Evolutionary conservation across 1,140 invertebrate genomes (phyloP).

Genomic region (Macrobrachium rosenbergii): DNA sequence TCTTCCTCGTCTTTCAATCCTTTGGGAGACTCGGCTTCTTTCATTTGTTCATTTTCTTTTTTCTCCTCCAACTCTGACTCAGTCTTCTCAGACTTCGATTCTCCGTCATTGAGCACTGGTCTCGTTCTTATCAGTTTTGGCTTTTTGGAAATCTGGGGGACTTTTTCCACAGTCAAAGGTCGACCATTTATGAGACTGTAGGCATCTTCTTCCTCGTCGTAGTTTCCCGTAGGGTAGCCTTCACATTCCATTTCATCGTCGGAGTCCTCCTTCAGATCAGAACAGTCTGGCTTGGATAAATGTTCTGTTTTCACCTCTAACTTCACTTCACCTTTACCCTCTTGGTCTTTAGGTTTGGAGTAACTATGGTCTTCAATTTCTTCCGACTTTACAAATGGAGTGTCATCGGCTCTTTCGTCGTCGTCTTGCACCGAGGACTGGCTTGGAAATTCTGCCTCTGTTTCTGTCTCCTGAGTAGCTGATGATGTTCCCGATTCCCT

Average conservation of each 20-base stretch:
- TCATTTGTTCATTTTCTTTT: conserved; percentile 46
- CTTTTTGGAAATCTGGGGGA: conserved; percentile 14
- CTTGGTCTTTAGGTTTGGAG: neutral
- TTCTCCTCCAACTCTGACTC: conserved; percentile 69
- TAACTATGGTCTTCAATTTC: too few relatives aligned
- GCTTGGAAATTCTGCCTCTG: conserved; percentile 51
- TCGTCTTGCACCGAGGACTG: conserved; percentile 2
- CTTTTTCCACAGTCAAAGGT: neutral
- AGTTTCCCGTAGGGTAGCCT: neutral
- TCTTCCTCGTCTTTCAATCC: conserved; percentile 21
- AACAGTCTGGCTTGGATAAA: neutral
- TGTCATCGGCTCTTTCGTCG: neutral
- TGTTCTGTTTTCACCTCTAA: neutral
- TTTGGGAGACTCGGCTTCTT: conserved; percentile 2
- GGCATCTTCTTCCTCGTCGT: conserved; percentile 24
- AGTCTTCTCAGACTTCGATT: conserved; percentile 12
- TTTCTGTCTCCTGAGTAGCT: conserved; percentile 53
- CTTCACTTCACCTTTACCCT: neutral
- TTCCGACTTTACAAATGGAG: neutral
- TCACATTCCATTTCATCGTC: conserved; percentile 45
- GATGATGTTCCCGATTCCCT: conserved; percentile 48
- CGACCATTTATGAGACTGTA: neutral
- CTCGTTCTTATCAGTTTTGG: conserved; percentile 13
- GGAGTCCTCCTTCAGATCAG: too few relatives aligned
- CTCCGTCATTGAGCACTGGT: conserved; percentile 1